Conservation (phyloP, 1,140 invertebrate genomes). For the Whitmania pigra region DNA sequence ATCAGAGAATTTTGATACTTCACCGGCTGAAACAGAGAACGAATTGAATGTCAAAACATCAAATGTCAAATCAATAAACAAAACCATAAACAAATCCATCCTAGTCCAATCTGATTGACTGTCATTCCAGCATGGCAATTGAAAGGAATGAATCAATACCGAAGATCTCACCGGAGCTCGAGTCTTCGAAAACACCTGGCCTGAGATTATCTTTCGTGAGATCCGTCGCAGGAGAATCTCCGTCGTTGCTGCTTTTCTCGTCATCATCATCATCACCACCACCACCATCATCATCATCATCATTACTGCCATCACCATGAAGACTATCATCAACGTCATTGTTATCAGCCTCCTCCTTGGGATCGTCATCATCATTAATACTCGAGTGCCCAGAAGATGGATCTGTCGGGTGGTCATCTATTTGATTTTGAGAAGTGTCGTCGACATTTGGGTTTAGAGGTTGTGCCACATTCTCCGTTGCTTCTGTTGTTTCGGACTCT, state of each 20-base stretch:
- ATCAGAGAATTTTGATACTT: too few species aligned
- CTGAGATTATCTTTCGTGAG: too few species aligned
- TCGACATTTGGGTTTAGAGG: too few species aligned
- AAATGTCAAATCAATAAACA: too few species aligned
- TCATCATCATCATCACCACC: background rate
- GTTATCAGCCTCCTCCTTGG: background rate
- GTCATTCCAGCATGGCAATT: background rate
- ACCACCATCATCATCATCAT: background rate
- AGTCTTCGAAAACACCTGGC: background rate
- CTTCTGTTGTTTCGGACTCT: too few species aligned
- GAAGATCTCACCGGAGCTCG: background rate
- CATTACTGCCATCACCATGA: too few species aligned
- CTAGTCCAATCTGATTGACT: background rate
- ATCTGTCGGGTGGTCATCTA: too few species aligned
- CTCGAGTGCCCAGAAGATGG: too few species aligned
- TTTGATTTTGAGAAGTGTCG: too few species aligned
- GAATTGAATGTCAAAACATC: too few species aligned
- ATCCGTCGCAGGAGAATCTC: background rate
- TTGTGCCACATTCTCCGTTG: too few species aligned
- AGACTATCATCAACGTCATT: background rate
- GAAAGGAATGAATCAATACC: background rate
- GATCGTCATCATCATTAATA: background rate
- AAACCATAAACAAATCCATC: background rate
- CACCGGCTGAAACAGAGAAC: too few species aligned
- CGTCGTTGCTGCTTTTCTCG: background rate